Evolutionary conservation across 1,140 invertebrate genomes (phyloP).

Genomic region (Bombus picipes): DNA sequence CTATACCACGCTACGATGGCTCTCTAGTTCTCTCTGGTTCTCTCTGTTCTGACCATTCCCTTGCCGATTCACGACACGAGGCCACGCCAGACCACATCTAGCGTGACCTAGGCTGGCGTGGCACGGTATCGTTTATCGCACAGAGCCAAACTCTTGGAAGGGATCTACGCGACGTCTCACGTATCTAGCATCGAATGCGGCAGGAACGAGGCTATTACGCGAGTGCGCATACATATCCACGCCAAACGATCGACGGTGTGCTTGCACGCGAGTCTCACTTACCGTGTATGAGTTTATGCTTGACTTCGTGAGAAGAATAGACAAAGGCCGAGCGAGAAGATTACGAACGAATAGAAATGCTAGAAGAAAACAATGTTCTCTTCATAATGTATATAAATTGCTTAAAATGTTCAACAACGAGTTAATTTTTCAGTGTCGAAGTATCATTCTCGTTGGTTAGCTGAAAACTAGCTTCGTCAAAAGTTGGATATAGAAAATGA

Average conservation of each 20-base stretch:
- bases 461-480: no score
- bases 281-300: neutral
- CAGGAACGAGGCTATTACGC: constrained; percentile 81
- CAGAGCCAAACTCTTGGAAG: constrained; percentile 71
- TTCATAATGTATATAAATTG: neutral
- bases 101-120: constrained; percentile 56
- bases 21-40: neutral
- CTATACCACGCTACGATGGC: neutral
- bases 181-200: constrained; percentile 79
- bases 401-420: neutral
- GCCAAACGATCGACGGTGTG: constrained; percentile 62
- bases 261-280: constrained; percentile 59
- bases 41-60: constrained; percentile 19
- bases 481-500: no score
- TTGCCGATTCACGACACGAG: constrained; percentile 38
- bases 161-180: constrained; percentile 73
- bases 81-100: constrained; percentile 19
- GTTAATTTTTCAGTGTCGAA: neutral
- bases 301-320: constrained; percentile 60
- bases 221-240: constrained; percentile 75
- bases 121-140: constrained; percentile 79
- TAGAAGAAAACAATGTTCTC: neutral
- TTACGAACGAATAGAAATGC: neutral
- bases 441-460: no score
- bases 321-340: constrained; percentile 53